phyloP scores from a whole-genome alignment of 1,140 invertebrate genomes.

The Hydropsyche tenuis region DNA sequence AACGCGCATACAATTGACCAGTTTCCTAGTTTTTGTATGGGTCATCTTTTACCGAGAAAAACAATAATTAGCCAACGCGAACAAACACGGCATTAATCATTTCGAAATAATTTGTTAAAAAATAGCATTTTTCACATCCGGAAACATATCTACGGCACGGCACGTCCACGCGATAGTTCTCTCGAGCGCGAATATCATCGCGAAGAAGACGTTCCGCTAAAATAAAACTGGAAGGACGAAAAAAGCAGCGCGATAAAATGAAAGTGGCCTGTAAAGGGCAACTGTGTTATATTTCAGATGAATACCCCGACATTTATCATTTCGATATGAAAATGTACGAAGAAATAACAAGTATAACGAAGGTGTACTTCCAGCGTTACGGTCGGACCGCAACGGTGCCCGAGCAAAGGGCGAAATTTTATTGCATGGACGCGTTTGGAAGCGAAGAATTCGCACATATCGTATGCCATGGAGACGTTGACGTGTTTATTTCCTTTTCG shows the following conservation, averaged over 20 bases:
- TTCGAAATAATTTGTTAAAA: not conserved
- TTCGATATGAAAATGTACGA: constrained; percentile 1
- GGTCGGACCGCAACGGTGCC: not conserved
- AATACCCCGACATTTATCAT: constrained; percentile 16
- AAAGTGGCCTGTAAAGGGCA: constrained; percentile 24
- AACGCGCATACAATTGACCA: not conserved
- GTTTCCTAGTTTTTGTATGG: not conserved
- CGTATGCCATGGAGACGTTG: no score
- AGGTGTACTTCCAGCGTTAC: no score
- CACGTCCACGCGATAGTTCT: not conserved
- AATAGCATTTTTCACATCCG: no score
- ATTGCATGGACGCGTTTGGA: no score
- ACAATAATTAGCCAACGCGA: not conserved
- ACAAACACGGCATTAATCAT: not conserved
- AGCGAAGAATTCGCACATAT: no score
- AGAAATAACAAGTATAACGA: no score
- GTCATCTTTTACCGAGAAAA: constrained; percentile 1
- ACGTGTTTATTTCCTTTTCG: no score
- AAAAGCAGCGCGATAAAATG: not conserved
- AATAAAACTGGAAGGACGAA: not conserved
- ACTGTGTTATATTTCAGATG: constrained; percentile 14
- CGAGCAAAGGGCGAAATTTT: no score
- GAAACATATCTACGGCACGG: no score
- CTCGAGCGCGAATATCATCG: not conserved
- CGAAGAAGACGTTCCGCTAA: not conserved